Conservation (phyloP, 2,888 invertebrate species). For the Microctonus brassicae region DNA sequence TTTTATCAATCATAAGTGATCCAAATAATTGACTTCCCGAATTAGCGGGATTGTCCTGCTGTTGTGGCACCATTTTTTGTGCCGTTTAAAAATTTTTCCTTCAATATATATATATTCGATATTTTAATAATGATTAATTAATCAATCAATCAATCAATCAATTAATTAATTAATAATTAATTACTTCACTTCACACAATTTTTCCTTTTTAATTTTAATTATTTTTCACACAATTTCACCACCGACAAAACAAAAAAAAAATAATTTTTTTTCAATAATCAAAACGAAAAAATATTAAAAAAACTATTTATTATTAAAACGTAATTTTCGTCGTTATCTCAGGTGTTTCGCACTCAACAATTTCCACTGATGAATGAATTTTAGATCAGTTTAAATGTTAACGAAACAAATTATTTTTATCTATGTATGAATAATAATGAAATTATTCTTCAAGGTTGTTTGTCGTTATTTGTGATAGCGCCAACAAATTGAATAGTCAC, state of each 20-base stretch:
- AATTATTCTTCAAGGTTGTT: conserved; percentile 3
- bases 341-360: not conserved
- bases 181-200: not conserved
- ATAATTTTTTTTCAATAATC: not conserved
- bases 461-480: not conserved
- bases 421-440: not conserved
- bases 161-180: too few species aligned
- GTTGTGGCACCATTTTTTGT: conserved; percentile 82
- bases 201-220: not conserved
- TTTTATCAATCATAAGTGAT: conserved; percentile 90
- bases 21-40: conserved; percentile 85
- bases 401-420: not conserved
- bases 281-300: not conserved
- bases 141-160: too few species aligned
- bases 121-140: not conserved
- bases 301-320: too few species aligned
- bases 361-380: not conserved
- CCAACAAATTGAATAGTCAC: not conserved
- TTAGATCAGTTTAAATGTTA: not conserved
- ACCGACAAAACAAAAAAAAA: not conserved
- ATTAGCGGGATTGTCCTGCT: conserved; percentile 76
- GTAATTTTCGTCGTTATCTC: not conserved
- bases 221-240: not conserved
- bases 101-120: too few species aligned
- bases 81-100: conserved; percentile 30